phyloP scores from a whole-genome alignment of 2,888 invertebrate genomes.

The Pinctada fucata region DNA sequence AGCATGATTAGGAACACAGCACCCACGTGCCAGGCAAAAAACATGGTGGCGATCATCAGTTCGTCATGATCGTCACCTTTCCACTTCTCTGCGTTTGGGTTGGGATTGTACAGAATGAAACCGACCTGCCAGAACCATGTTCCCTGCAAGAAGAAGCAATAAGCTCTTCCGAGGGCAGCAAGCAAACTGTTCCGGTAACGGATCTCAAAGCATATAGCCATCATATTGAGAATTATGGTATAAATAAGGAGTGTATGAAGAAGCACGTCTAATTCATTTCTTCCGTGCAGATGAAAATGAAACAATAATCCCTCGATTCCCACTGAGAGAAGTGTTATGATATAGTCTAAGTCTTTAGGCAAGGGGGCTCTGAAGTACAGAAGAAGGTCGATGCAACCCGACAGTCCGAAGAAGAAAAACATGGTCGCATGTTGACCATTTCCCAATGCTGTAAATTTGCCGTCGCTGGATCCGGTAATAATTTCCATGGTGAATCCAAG shows the following conservation, averaged over 20 bases:
- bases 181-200: conserved; percentile 71
- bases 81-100: conserved; percentile 70
- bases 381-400: conserved; percentile 76
- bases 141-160: conserved; percentile 78
- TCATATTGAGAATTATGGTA: conserved; percentile 71
- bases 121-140: conserved; percentile 80
- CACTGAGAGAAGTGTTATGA: conserved; percentile 75
- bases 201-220: conserved; percentile 75
- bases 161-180: conserved; percentile 74
- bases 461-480: conserved; percentile 68
- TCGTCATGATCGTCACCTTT: conserved; percentile 74
- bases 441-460: conserved; percentile 72
- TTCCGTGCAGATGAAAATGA: conserved; percentile 78
- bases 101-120: conserved; percentile 79
- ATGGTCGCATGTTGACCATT: conserved; percentile 80
- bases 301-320: conserved; percentile 78
- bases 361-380: conserved; percentile 71
- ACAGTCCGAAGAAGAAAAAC: conserved; percentile 79
- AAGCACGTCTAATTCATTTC: conserved; percentile 72
- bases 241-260: conserved; percentile 78
- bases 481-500: conserved; percentile 60
- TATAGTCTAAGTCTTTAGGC: conserved; percentile 77
- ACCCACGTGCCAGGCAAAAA: conserved; percentile 74
- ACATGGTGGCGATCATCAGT: conserved; percentile 78
- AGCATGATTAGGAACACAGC: conserved; percentile 63